Base-by-base conservation (phyloP, 1,140 invertebrate species). In the Cotesia typhae region DNA sequence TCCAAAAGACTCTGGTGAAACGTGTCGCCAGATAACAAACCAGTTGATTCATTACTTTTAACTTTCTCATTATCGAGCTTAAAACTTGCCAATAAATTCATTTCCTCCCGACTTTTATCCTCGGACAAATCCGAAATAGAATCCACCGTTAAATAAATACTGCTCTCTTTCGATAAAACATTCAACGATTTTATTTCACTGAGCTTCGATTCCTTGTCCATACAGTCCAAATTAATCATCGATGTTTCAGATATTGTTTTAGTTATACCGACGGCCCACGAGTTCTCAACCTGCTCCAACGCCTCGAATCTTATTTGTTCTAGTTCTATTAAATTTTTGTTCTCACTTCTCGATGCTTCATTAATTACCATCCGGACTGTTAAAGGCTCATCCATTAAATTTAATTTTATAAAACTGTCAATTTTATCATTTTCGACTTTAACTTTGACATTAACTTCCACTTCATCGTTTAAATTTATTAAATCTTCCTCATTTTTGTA, bases 251-350 rank as follows among this genome's bases (percentile, higher is more conserved):
- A 17, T 61, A 61, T 61, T 36, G 12, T 65, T 65, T n/a, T n/a
- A 65, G 12, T 41, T n/a, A 37, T 38, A 10, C 53, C 61, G 38
- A 1, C 47, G 10, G 9, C 52, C 70, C 70, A 71, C 3, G 17
- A 65, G 17, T 65, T 57, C 41, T 71, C 70, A 10, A 65, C 7
- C 36, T 41, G 20, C 20, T 28, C 65, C 17, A 71, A 17, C 2
- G 47, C 63, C 2, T 65, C 38, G 17, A 38, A 65, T n/a, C n/a
- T 20, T 3, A 65, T n/a, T 14, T n/a, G 20, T 38, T 65, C 63
- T 14, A 65, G 37, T 65, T 65, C 63, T 36, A 65, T 65, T 2
- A 65, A 65, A 35, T 61, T 61, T 35, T 35, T 61, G 6, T 9
- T 61, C 1, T 36, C 28, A 6, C 0, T 47, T 47, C 2, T 6